Conservation (phyloP, 2,888 invertebrate species). For the Oscheius sp. region DNA sequence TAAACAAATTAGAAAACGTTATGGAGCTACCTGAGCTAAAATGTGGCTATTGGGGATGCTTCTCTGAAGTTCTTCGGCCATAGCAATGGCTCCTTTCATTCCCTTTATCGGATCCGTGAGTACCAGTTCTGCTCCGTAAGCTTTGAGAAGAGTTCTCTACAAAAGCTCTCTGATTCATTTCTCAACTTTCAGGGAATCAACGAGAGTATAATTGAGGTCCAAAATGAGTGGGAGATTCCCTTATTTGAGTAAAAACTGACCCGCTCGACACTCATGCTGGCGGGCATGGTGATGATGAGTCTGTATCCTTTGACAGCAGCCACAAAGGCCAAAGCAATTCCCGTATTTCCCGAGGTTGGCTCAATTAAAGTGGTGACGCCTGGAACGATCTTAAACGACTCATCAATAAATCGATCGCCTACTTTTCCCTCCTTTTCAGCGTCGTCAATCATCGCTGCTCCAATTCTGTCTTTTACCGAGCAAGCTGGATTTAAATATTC, state of each 20-base stretch:
- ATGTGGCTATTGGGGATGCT: constrained; percentile 62
- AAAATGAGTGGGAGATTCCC: too few species aligned
- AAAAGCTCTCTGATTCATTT: constrained; percentile 28
- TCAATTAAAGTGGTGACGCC: constrained; percentile 66
- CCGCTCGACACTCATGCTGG: constrained; percentile 68
- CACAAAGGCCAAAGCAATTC: constrained; percentile 69
- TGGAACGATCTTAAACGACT: constrained; percentile 40
- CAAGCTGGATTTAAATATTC: constrained; percentile 69
- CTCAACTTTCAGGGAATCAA: background rate
- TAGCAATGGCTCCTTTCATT: constrained; percentile 66
- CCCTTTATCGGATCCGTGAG: constrained; percentile 65
- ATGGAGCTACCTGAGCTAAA: constrained; percentile 56
- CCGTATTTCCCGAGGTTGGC: constrained; percentile 69
- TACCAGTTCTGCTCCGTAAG: constrained; percentile 69
- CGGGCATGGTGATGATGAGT: constrained; percentile 68
- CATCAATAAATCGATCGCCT: background rate
- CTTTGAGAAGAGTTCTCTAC: constrained; percentile 64
- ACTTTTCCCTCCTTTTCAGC: constrained; percentile 64
- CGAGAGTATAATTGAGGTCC: too few species aligned
- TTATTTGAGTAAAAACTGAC: constrained; percentile 40
- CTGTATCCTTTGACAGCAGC: constrained; percentile 66
- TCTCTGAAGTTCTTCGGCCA: constrained; percentile 58
- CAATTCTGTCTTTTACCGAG: constrained; percentile 70
- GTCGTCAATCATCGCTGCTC: constrained; percentile 66
- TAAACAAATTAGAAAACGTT: constrained; percentile 20